Conservation (phyloP, 2,797 vertebrate genomes). For the Dryobates pubescens region DNA sequence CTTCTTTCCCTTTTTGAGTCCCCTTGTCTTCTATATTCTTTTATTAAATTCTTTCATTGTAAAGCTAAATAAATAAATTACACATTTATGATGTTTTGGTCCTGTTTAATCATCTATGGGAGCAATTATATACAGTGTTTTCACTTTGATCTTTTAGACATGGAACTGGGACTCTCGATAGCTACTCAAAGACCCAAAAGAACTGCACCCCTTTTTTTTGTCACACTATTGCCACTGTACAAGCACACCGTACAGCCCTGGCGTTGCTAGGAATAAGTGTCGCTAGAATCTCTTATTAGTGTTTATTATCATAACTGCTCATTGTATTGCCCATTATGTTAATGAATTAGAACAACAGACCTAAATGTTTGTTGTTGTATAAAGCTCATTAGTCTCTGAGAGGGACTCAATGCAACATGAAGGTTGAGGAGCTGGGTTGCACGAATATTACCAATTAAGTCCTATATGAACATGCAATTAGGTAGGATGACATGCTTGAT, state of each 20-base stretch:
- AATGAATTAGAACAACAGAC: constrained; percentile 78
- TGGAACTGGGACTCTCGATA: background rate
- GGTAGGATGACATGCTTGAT: constrained; percentile 75
- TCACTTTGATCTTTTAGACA: background rate
- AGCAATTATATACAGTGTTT: background rate
- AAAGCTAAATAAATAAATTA: background rate
- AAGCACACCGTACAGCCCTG: background rate
- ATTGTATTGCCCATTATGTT: constrained; percentile 72
- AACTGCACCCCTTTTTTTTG: background rate
- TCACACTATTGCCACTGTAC: background rate
- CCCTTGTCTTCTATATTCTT: background rate
- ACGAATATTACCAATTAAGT: constrained; percentile 77
- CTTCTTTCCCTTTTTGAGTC: background rate
- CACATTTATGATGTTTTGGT: background rate
- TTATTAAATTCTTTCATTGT: background rate
- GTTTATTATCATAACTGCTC: constrained; percentile 73
- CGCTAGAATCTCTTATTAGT: constrained; percentile 54
- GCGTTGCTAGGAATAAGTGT: constrained; percentile 45
- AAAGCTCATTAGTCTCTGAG: constrained; percentile 73
- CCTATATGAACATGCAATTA: constrained; percentile 77
- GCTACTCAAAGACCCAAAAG: background rate
- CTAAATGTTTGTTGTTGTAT: constrained; percentile 72
- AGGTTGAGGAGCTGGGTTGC: constrained; percentile 55
- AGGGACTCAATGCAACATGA: constrained; percentile 54
- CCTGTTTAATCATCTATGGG: rapidly evolving